phyloP scores from a whole-genome alignment of 1,140 invertebrate genomes.

The Delia radicum region DNA sequence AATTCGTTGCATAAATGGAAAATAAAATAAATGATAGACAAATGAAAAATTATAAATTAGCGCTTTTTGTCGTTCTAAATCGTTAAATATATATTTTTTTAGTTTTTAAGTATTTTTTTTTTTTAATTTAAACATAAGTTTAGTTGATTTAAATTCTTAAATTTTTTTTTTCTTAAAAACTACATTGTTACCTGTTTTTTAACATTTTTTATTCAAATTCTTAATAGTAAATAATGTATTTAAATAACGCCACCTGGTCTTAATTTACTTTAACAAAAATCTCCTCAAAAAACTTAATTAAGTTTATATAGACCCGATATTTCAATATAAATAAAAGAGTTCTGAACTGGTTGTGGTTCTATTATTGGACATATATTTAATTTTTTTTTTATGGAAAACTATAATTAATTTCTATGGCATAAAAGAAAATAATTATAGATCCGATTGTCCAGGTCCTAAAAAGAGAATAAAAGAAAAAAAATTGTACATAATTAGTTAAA shows the following conservation, averaged over 20 bases:
- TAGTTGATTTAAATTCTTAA: neutral
- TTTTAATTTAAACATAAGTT: neutral
- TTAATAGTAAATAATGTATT: neutral
- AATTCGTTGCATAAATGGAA: neutral
- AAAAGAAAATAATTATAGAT: conserved; percentile 55
- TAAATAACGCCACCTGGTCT: neutral
- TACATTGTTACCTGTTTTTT: neutral
- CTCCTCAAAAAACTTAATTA: neutral
- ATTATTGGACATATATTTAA: conserved; percentile 27
- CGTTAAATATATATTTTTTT: conserved; percentile 16
- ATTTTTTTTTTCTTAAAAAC: neutral
- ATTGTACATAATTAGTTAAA: neutral
- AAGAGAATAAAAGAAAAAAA: conserved; percentile 33
- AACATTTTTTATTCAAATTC: no score
- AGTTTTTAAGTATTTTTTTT: conserved; percentile 6
- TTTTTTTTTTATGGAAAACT: conserved; percentile 37
- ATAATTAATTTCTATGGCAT: conserved; percentile 55
- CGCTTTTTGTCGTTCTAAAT: conserved; percentile 4
- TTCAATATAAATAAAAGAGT: neutral
- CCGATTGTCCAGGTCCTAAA: conserved; percentile 55
- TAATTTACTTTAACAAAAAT: neutral
- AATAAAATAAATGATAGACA: neutral
- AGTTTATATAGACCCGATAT: neutral
- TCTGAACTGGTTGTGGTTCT: neutral
- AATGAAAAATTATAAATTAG: neutral